Evolutionary conservation across 2,888 invertebrate species (phyloP), one percentile per base, ranked within the genome.

Genomic region (Leptogaster cylindrica): DNA sequence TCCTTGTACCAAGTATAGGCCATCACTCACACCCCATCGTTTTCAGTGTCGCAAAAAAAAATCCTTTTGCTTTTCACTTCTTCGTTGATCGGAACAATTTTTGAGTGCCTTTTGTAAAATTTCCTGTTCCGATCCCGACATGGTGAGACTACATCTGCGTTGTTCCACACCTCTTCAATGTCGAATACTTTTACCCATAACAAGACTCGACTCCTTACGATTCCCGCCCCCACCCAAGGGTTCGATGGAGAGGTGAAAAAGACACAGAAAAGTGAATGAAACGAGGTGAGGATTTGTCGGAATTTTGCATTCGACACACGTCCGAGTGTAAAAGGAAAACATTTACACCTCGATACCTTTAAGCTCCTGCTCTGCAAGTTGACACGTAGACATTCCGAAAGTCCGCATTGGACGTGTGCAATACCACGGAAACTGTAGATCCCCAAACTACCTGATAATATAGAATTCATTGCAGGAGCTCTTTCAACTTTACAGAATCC

Each of bases 301-400:
- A 27, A 55, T 46, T 66, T 28, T 41, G 44, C 63, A 70, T 70
- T 70, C 70, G 7, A 33, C 16, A 31, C 70, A 70, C 68, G 70
- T 70, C 65, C 48, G 55, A 55, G 41, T 48, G 58, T 69, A 68
- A 70, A 69, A 70, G 65, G 64, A 68, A 69, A 68, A 70, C 68
- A 69, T 70, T 70, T 69, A 70, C 68, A 69, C 68, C 68, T 67
- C 64, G 61, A 39, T 63, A 65, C 67, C 65, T 65, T 36, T 67
- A 46, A 65, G 36, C 31, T 31, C 31, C 36, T 46, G 23, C 27
- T 55, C 27, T 55, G 67, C 46, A 46, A 68, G 66, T 68, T 70
- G 70, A 68, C 70, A 70, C 70, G 70, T 66, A 68, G 68, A 70
- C 61, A 67, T 28, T 31, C 41, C 36, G 18, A 16, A 65, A 51